phyloP scores from a whole-genome alignment of 1,140 invertebrate genomes.

The Lordiphosa stackelbergi region DNA sequence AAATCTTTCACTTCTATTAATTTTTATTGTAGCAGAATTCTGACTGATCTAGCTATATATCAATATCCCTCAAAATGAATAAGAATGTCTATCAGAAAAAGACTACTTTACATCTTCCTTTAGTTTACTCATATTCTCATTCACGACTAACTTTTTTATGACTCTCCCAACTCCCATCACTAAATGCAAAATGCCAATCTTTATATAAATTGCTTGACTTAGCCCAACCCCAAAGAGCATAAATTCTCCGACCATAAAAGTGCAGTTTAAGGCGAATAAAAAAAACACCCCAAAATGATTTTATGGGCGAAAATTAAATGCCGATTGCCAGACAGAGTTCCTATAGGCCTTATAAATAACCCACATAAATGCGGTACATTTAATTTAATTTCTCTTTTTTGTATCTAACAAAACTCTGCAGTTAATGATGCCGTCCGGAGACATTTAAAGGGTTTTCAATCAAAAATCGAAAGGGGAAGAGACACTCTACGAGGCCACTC shows the following conservation, averaged over 20 bases:
- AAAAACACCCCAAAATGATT: background rate
- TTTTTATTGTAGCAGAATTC: too few relatives aligned
- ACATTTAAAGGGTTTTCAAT: conserved; percentile 51
- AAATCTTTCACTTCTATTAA: too few relatives aligned
- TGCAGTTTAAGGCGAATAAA: conserved; percentile 8
- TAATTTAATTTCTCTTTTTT: conserved; percentile 29
- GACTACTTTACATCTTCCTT: too few relatives aligned
- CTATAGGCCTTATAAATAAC: conserved; percentile 21
- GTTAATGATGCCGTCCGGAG: conserved; percentile 37
- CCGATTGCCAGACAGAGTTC: conserved; percentile 3
- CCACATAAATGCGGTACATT: conserved; percentile 27
- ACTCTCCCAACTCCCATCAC: conserved; percentile 1
- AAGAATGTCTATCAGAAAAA: too few relatives aligned
- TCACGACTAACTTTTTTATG: background rate
- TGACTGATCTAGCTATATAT: too few relatives aligned
- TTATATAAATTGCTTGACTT: conserved; percentile 20
- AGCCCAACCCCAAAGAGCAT: conserved; percentile 16
- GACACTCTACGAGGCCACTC: conserved; percentile 12
- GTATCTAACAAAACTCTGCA: conserved; percentile 9
- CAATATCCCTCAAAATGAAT: too few relatives aligned
- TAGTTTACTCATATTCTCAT: background rate
- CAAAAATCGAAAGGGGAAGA: conserved; percentile 36
- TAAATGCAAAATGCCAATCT: conserved; percentile 36
- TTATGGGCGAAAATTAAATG: conserved; percentile 30
- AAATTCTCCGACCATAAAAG: conserved; percentile 30